phyloP scores from a whole-genome alignment of 2,797 vertebrate species.

The Sebastes diploproa region DNA sequence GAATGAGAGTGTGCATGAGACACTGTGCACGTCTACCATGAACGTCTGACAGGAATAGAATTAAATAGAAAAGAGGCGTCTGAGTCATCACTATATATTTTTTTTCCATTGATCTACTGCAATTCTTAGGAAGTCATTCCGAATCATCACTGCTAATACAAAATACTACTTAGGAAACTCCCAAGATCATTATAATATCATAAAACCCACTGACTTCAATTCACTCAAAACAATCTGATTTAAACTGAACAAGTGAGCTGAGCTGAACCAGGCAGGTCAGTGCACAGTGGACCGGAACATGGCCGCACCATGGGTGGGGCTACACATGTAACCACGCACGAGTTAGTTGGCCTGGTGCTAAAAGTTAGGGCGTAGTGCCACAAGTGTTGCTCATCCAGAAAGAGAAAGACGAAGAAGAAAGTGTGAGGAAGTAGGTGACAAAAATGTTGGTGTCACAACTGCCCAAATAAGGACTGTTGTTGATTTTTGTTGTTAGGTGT shows the following conservation, averaged over 20 bases:
- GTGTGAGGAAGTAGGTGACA: not conserved
- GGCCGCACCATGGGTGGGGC: not conserved
- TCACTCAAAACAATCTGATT: not conserved
- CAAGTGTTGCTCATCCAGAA: not conserved
- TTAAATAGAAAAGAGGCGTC: not conserved
- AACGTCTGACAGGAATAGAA: not conserved
- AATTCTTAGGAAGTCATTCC: not conserved
- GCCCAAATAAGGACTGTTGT: not conserved
- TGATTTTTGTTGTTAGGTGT: not conserved
- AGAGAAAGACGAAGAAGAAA: not conserved
- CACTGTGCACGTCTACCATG: constrained; percentile 54
- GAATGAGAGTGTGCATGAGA: not conserved
- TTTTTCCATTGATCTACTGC: too few species aligned
- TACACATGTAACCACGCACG: not conserved
- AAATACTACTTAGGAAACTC: not conserved
- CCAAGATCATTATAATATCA: not conserved
- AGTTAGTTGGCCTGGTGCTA: not conserved
- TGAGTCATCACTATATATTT: not conserved
- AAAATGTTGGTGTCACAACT: too few species aligned
- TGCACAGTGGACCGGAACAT: not conserved
- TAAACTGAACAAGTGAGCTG: not conserved
- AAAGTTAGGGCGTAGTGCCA: not conserved
- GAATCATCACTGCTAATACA: not conserved
- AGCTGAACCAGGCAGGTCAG: not conserved
- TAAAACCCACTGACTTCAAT: not conserved